Evolutionary conservation across 2,888 invertebrate species (phyloP), one percentile per base, ranked within the genome.

Genomic region (Adineta ricciae): DNA sequence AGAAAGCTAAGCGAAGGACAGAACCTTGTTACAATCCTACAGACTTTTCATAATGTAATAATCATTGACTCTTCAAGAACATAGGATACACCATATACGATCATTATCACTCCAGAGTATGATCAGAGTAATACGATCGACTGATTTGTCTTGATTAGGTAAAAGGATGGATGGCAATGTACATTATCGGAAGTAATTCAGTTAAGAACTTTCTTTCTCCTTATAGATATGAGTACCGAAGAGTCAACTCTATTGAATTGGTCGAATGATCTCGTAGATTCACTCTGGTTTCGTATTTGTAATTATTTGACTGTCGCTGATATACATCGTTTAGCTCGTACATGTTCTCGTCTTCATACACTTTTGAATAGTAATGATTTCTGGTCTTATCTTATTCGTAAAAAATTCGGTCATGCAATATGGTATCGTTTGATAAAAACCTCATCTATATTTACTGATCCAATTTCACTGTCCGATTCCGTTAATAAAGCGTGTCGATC

Each of bases 321-420:
- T 78, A 78, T 78, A n/a, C 41, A 41, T 41, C 78, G 78, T 78
- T 78, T 78, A 24, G 24, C 19, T 41, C 41, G 41, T 41, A 78
- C 78, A 24, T 78, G 78, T 78, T 41, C 21, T 41, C 21, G 14
- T 41, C 41, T 78, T 24, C 11, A 78, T 78, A 78, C 78, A 41
- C 24, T 78, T 41, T 41, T 78, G 38, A 41, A 21, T 78, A 78
- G 41, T 78, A 24, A 78, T 78, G 78, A 78, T 41, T 78, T 78
- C 41, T 78, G 78, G 78, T 41, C 78, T 1, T 41, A 78, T 78
- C 41, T 78, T n/a, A 78, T 78, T 78, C 78, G 38, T 41, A 41
- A 9, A 78, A 21, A 41, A 14, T 78, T 78, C 19, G 78, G 78
- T 11, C n/a, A 78, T 41, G 4, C 1, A 41, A 41, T 78, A 41